Conservation (phyloP, 1,140 invertebrate genomes). For the Tetragonula clypearis region DNA sequence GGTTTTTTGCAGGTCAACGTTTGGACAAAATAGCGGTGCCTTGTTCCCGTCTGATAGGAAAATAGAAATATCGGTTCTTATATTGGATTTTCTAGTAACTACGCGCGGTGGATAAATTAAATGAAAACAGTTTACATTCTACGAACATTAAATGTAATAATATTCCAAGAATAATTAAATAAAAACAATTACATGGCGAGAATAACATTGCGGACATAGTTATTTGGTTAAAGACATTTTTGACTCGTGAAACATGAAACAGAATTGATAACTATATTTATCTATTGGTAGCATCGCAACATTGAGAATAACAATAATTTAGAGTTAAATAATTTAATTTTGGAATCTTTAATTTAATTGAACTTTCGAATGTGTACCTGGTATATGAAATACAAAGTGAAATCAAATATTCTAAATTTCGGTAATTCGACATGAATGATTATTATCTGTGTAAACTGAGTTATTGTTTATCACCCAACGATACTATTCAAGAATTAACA, state of each 20-base stretch:
- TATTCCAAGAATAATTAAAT: neutral
- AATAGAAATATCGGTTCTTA: neutral
- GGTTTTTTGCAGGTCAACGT: neutral
- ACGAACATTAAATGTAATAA: neutral
- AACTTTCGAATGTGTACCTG: too few species aligned
- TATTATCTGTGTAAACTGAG: too few species aligned
- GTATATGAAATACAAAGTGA: too few species aligned
- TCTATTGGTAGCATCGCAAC: too few species aligned
- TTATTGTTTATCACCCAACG: too few species aligned
- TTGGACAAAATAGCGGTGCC: neutral
- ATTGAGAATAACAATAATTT: too few species aligned
- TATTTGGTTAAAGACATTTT: neutral
- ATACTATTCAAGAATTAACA: neutral
- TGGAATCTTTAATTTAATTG: too few species aligned
- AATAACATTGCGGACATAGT: neutral
- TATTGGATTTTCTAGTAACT: neutral
- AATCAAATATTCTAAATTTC: too few species aligned
- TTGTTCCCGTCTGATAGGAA: neutral
- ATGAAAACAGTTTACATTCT: neutral
- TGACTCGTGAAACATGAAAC: neutral
- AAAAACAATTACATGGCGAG: neutral
- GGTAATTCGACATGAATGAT: too few species aligned
- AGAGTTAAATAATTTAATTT: too few species aligned
- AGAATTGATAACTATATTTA: neutral
- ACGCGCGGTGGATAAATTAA: neutral